Evolutionary conservation across 2,888 invertebrate species (phyloP).

Genomic region (Doris montereyensis): DNA sequence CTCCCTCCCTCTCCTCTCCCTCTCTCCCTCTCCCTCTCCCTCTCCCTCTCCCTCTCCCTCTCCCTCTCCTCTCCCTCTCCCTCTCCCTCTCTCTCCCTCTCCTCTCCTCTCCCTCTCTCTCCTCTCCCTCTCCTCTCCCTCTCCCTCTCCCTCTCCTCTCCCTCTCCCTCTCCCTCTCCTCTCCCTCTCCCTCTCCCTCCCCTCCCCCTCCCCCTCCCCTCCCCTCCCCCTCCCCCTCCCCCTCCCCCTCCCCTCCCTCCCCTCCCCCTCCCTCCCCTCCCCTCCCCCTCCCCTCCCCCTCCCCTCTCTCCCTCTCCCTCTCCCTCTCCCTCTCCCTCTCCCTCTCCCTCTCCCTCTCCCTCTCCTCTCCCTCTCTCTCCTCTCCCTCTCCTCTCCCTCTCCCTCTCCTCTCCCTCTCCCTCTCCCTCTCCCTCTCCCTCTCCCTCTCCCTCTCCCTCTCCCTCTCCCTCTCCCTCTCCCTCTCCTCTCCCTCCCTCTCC

Average conservation of each 20-base stretch:
- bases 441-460: conserved; percentile 22
- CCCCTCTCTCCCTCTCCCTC: neutral
- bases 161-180: neutral
- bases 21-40: neutral
- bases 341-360: neutral
- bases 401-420: neutral
- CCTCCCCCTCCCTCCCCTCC: neutral
- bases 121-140: neutral
- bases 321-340: neutral
- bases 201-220: neutral
- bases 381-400: neutral
- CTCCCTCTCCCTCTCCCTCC: neutral
- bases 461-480: neutral
- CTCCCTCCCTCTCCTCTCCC: neutral
- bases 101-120: neutral
- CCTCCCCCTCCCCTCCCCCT: neutral
- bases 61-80: neutral
- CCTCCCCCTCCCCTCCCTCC: neutral
- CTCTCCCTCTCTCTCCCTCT: neutral
- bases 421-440: conserved; percentile 10
- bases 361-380: neutral
- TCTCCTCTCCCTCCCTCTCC: neutral
- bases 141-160: neutral
- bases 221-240: neutral
- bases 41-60: neutral